These are phyloP conservation scores for Drosophila miranda DNA, from an alignment of 1,140 invertebrate genomes.

Conservation along the genomic window DNA sequence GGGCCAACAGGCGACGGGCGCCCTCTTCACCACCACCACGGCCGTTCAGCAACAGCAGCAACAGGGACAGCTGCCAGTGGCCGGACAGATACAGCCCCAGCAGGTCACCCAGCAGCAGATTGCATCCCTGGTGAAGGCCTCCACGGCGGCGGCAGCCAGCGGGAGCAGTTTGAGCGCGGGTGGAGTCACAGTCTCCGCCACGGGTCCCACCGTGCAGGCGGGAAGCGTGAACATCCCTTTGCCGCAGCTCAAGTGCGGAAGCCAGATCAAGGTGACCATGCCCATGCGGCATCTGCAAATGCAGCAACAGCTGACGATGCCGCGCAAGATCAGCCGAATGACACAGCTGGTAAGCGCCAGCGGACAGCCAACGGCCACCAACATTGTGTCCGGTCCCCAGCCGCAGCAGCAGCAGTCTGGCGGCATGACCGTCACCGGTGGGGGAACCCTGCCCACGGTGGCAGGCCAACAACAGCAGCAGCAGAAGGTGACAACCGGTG, in stretches of 20 bases:
- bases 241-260: constrained; percentile 76
- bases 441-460: constrained; percentile 40
- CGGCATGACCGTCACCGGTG: constrained; percentile 71
- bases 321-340: constrained; percentile 85
- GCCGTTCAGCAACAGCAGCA: constrained; percentile 48
- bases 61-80: constrained; percentile 57
- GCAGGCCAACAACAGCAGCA: constrained; percentile 43
- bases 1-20: constrained; percentile 82
- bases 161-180: constrained; percentile 66
- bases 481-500: constrained; percentile 33
- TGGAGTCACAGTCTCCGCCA: constrained; percentile 77
- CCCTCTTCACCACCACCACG: constrained; percentile 71
- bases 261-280: constrained; percentile 84
- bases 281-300: constrained; percentile 87
- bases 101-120: constrained; percentile 78
- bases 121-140: constrained; percentile 81
- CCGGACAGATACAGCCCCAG: constrained; percentile 39
- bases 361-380: constrained; percentile 57
- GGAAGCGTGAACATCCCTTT: constrained; percentile 82
- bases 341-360: constrained; percentile 84
- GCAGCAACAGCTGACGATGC: constrained; percentile 87
- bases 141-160: constrained; percentile 76
- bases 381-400: constrained; percentile 48
- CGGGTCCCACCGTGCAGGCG: constrained; percentile 81
- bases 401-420: constrained; percentile 68